Evolutionary conservation across 2,888 invertebrate species (phyloP).

Genomic region (Melinopterus prodromus): DNA sequence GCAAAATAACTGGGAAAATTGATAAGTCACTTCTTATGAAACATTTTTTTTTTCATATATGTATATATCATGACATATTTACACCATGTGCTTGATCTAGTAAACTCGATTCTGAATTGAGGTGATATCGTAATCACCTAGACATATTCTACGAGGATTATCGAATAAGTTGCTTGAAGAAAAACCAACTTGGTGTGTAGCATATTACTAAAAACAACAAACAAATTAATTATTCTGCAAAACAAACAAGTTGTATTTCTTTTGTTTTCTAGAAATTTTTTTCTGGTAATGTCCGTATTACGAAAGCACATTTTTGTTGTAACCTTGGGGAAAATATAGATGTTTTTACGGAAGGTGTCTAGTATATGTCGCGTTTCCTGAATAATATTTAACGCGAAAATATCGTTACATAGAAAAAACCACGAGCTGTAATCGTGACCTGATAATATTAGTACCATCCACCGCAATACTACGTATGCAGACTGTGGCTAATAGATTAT

Average conservation of each 20-base stretch:
- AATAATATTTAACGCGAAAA: neutral
- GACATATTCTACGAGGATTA: too few relatives aligned
- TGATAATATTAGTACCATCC: neutral
- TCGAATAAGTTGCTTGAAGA: too few relatives aligned
- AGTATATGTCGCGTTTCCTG: neutral
- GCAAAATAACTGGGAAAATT: too few relatives aligned
- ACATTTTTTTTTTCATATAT: too few relatives aligned
- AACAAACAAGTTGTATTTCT: neutral
- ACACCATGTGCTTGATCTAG: too few relatives aligned
- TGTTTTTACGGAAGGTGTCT: neutral
- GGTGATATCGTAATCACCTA: too few relatives aligned
- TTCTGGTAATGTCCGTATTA: neutral
- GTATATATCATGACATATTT: too few relatives aligned
- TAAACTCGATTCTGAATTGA: too few relatives aligned
- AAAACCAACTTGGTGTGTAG: too few relatives aligned
- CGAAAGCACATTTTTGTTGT: neutral
- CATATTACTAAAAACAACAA: too few relatives aligned
- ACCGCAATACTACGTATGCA: neutral
- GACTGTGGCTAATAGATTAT: neutral
- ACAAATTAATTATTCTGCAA: neutral
- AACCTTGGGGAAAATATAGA: neutral
- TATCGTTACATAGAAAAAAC: neutral
- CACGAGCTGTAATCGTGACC: neutral
- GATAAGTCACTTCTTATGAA: too few relatives aligned
- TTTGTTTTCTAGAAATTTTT: neutral